Evolutionary conservation across 2,797 vertebrate species (phyloP), one percentile per base, ranked within the genome.

Genomic region (Triplophysa yarkandensis): DNA sequence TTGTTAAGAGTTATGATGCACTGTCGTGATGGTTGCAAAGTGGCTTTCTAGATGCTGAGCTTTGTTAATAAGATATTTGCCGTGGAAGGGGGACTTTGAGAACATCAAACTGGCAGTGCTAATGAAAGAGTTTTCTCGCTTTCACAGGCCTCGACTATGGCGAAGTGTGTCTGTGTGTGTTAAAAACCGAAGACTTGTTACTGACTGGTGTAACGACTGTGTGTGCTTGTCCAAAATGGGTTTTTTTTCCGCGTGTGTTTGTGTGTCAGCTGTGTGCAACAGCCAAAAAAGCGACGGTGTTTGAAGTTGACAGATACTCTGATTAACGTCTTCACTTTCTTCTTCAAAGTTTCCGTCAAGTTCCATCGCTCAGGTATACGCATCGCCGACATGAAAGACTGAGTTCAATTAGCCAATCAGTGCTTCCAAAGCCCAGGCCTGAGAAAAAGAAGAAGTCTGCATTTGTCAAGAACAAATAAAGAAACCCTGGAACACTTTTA

Each of bases 221-320:
- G 28, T 72, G 46, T 66, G 16, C 32, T 19, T 41, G 44, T 52
- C 32, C 46, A 27, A 16, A 44, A n/a, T 11, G 0, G 17, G 41
- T 73, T 52, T 72, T 46, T 52, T 34, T 34, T 61, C 63, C 48
- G 70, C 64, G 58, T 52, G 10, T n/a, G 58, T 65, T 34, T 73
- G 39, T 71, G 36, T 62, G 69, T 60, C 48, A 63, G 57, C 44
- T 36, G 54, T 52, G 74, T 43, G 50, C 62, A 78, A 71, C 73
- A 71, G 74, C 63, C 41, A 50, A 58, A 61, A 68, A 46, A 67
- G 57, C 62, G 52, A 77, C 58, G 19, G 36, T 62, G 46, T 79
- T 77, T 76, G 78, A 79, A 79, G 74, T 66, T 77, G 83, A 74
- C 67, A 81, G 76, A 67, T 67, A 71, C 64, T 70, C 77, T 81